Conservation (phyloP, 2,888 invertebrate species). For the Rotaria sp. region DNA sequence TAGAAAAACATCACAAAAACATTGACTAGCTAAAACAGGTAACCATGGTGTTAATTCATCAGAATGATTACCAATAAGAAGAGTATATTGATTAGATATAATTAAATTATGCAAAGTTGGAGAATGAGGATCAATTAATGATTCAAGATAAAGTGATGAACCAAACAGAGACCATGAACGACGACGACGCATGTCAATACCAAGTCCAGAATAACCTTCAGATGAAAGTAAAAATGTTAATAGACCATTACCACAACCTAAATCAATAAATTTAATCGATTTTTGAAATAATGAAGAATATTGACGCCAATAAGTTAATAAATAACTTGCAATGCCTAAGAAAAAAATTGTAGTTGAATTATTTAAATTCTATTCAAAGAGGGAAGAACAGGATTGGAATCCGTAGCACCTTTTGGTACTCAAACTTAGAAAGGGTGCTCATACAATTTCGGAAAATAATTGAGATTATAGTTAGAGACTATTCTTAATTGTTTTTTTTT, state of each 20-base stretch:
- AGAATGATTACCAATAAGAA: conserved; percentile 96
- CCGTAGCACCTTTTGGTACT: too few species aligned
- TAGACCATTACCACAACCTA: conserved; percentile 95
- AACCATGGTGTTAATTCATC: conserved; percentile 99
- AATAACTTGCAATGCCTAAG: conserved; percentile 44
- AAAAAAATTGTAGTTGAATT: background rate
- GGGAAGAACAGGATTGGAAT: too few species aligned
- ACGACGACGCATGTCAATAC: conserved; percentile 74
- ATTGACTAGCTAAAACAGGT: conserved; percentile 69
- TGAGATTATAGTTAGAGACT: too few species aligned
- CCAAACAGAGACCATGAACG: conserved; percentile 74
- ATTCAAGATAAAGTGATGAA: conserved; percentile 14
- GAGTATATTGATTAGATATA: conserved; percentile 59
- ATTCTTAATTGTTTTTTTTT: too few species aligned
- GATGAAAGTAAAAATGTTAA: conserved; percentile 74
- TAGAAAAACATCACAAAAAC: conserved; percentile 70
- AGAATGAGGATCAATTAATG: conserved; percentile 40
- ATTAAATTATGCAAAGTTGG: conserved; percentile 61
- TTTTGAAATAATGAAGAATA: conserved; percentile 43
- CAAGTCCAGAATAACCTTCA: conserved; percentile 74
- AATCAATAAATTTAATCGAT: conserved; percentile 71
- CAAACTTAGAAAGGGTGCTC: too few species aligned
- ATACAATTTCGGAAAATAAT: too few species aligned
- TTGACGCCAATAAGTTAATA: background rate
- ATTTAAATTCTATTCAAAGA: too few species aligned